phyloP scores from a whole-genome alignment of 2,888 invertebrate genomes.

The Scrobipalpa atriplicella region DNA sequence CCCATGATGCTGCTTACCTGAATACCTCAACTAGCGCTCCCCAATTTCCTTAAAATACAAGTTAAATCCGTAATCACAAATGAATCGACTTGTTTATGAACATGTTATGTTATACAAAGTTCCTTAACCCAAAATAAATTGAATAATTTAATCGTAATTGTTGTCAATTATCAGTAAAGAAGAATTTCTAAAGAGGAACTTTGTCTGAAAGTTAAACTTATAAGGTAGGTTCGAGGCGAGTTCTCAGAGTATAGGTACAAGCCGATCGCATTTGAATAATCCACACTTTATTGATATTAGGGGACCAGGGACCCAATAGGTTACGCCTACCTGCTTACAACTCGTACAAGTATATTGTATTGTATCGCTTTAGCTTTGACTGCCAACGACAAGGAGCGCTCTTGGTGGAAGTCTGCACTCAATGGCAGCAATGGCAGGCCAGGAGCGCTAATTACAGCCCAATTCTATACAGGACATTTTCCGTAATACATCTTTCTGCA shows the following conservation, averaged over 20 bases:
- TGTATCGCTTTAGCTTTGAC: constrained; percentile 36
- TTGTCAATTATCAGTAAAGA: background rate
- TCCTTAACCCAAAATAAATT: background rate
- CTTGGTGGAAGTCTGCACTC: background rate
- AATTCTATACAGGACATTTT: constrained; percentile 72
- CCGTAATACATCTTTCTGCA: constrained; percentile 66
- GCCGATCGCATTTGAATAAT: constrained; percentile 7
- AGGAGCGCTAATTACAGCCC: constrained; percentile 28
- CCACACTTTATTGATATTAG: constrained; percentile 6
- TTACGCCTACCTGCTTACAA: background rate
- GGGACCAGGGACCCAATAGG: constrained; percentile 12
- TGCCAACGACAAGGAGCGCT: background rate
- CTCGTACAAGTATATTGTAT: constrained; percentile 35
- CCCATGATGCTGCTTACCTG: no score
- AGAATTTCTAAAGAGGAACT: background rate
- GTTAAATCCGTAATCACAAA: no score
- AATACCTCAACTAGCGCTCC: no score
- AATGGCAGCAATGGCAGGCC: background rate
- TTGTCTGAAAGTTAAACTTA: background rate
- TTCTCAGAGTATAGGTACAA: background rate
- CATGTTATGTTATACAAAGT: background rate
- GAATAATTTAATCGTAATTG: no score
- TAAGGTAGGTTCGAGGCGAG: background rate
- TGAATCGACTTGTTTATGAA: background rate
- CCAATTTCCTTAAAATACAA: no score